Percentiles rank a stretch among this genome's conserved stretches.
Evolutionary conservation across 2,797 vertebrate species (phyloP).

Genomic region (Esox lucius): DNA sequence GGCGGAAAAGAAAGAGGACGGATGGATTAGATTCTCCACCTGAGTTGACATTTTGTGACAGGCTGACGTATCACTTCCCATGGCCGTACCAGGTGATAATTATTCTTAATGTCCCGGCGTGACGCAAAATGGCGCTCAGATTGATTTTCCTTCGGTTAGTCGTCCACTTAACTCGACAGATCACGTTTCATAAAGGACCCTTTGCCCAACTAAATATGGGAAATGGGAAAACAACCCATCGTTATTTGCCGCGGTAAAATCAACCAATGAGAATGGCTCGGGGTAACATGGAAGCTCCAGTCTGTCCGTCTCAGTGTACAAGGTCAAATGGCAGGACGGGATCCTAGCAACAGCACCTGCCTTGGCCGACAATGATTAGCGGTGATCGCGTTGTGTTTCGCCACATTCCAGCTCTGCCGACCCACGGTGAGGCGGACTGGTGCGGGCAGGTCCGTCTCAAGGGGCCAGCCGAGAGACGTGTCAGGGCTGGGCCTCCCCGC

Average conservation of each 20-base stretch:
- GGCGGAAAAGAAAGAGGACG: slow-evolving; percentile 20
- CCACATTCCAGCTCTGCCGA: background rate
- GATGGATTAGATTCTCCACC: slow-evolving; percentile 38
- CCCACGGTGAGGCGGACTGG: slow-evolving; percentile 39
- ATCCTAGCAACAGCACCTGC: slow-evolving; percentile 5
- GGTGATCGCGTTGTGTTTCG: slow-evolving; percentile 26
- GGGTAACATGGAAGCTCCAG: slow-evolving; percentile 52
- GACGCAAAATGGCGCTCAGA: slow-evolving; percentile 34
- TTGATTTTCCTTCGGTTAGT: slow-evolving; percentile 44
- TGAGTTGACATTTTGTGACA: slow-evolving; percentile 47
- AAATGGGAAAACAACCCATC: slow-evolving; percentile 25
- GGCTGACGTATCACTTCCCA: slow-evolving; percentile 54
- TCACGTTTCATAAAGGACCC: slow-evolving; percentile 41
- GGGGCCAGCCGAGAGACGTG: slow-evolving; percentile 63
- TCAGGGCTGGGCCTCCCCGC: slow-evolving; percentile 61
- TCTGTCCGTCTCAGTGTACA: slow-evolving; percentile 51
- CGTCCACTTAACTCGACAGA: slow-evolving; percentile 46
- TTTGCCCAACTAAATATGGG: slow-evolving; percentile 26
- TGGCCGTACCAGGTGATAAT: slow-evolving; percentile 61
- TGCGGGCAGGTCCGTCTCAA: slow-evolving; percentile 45
- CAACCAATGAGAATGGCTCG: slow-evolving; percentile 37
- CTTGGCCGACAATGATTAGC: slow-evolving; percentile 9
- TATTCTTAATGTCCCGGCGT: slow-evolving; percentile 50
- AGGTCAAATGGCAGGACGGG: slow-evolving; percentile 3
- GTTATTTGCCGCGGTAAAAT: slow-evolving; percentile 24